phyloP scores from a whole-genome alignment of 23 tunicate genomes.

The Botrylloides violaceus region DNA sequence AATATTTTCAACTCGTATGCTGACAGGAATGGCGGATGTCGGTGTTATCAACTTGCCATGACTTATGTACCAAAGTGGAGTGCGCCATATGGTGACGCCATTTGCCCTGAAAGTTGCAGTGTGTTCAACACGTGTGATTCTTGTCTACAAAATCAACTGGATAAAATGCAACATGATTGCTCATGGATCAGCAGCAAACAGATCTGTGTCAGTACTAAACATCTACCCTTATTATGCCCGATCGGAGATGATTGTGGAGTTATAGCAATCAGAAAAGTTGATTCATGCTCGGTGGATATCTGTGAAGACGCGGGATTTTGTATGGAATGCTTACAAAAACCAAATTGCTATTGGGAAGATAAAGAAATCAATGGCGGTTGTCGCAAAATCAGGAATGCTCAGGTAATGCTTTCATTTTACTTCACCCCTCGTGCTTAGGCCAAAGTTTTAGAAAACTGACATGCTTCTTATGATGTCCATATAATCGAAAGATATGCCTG shows the following conservation, averaged over 20 bases:
- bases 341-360: slow-evolving; percentile 37
- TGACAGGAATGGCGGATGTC: neutral
- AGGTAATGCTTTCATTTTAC: neutral
- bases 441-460: too few species aligned
- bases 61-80: neutral
- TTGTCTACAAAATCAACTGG: slow-evolving; percentile 3
- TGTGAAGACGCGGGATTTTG: slow-evolving; percentile 32
- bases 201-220: slow-evolving; percentile 22
- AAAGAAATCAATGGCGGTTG: neutral
- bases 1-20: neutral
- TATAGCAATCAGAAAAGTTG: neutral
- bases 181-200: slow-evolving; percentile 26
- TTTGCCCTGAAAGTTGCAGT: slow-evolving; percentile 5
- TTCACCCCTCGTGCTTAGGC: too few species aligned
- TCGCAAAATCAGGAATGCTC: neutral
- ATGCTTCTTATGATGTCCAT: too few species aligned
- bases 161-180: slow-evolving; percentile 8
- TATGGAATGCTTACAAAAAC: slow-evolving; percentile 31
- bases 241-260: slow-evolving; percentile 31
- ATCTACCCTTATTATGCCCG: slow-evolving; percentile 16
- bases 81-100: neutral
- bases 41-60: too few species aligned
- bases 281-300: slow-evolving; percentile 18
- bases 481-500: too few species aligned
- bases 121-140: slow-evolving; percentile 1